Conservation (phyloP, 2,113 vertebrate species). For the Lophotis ruficrista region DNA sequence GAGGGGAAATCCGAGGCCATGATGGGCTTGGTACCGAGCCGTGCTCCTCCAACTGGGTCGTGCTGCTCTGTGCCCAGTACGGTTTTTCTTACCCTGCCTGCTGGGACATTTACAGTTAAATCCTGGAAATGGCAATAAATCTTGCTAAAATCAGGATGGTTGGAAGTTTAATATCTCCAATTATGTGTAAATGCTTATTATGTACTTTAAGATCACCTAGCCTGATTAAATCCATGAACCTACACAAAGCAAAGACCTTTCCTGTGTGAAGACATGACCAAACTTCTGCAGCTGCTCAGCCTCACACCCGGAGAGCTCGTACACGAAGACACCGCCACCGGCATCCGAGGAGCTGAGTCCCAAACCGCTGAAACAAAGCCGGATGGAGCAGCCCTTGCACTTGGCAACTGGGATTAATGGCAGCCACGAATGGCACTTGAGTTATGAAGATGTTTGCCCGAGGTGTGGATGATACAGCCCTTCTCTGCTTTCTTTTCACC, state of each 20-base stretch:
- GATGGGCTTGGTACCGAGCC: not conserved
- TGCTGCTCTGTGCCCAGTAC: rapidly evolving
- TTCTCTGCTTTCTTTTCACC: not conserved
- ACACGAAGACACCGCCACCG: not conserved
- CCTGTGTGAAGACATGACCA: not conserved
- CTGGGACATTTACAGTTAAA: not conserved
- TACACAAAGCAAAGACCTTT: not conserved
- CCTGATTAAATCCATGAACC: not conserved
- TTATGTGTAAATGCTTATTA: not conserved
- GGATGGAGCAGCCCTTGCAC: not conserved
- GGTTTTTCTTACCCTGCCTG: not conserved
- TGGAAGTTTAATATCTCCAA: not conserved
- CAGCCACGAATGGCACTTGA: not conserved
- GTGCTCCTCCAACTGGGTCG: not conserved
- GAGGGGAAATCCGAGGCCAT: not conserved
- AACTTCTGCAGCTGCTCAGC: not conserved
- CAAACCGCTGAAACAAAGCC: not conserved
- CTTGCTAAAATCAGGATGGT: not conserved
- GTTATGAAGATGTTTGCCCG: not conserved
- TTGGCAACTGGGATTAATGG: not conserved
- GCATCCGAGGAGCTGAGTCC: not conserved
- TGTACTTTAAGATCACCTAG: not conserved
- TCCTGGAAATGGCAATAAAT: not conserved
- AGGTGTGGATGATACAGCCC: not conserved
- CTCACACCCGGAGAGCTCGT: not conserved